Evolutionary conservation across 1,140 invertebrate species (phyloP), one percentile per base, ranked within the genome.

Genomic region (Tetramorium alpestre): DNA sequence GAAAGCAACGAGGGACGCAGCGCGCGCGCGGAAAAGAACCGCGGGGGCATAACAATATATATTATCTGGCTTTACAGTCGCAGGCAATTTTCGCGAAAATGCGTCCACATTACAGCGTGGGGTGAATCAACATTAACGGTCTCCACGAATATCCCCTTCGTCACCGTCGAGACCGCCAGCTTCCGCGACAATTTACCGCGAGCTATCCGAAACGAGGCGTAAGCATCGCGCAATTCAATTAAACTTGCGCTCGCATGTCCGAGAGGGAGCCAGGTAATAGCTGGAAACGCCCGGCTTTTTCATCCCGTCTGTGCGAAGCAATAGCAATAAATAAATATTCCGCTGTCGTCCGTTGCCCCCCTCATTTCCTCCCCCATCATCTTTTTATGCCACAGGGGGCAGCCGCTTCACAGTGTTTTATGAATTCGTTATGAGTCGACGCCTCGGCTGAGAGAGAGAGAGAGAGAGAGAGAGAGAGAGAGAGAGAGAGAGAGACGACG

Each of bases 401-500:
- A 76, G 51, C 33, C 51, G 86, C 28, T 54, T 81, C 65, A 80
- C 78, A 85, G 28, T 86, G 69, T 91, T 93, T 92, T 90, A 92
- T 93, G 89, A 92, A 93, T 92, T 91, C 88, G 81, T 92, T 92
- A 92, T 89, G 88, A 93, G 82, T 73, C 76, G 70, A 91, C 90
- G 88, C 87, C 67, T 87, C 80, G 70, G 54, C 60, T 54, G 69
- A 80, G 72, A 62, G 47, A 33, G 28, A 22, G 22, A 22, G 22
- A 22, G 22, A 22, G 22, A 22, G 22, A 22, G 22, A 22, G 22
- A 22, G 22, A 22, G 22, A 22, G 22, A 22, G 22, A 22, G 22
- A 22, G 22, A 22, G 22, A 22, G 22, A 22, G 22, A 22, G 22
- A 22, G 22, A 22, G 22, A 25, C 25, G 22, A n/a, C 33, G 78